Conservation (phyloP, 2,797 vertebrate genomes). For the Paedocypris micromegethes region DNA sequence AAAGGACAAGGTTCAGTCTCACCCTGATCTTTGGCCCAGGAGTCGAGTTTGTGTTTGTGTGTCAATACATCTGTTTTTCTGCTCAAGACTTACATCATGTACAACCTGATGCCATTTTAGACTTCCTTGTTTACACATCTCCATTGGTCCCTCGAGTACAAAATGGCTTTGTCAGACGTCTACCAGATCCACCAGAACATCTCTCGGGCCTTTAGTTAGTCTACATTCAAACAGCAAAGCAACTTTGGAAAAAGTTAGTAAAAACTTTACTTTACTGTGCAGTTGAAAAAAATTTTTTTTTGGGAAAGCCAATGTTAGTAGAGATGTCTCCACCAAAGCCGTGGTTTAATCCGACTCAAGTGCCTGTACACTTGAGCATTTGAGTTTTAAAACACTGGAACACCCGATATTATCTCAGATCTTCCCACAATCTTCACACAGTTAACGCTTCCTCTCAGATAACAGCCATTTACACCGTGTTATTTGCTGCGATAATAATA, state of each 20-base stretch:
- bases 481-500: slow-evolving; percentile 20
- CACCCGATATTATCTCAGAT: not conserved
- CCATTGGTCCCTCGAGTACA: not conserved
- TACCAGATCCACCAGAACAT: slow-evolving; percentile 20
- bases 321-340: too few relatives aligned
- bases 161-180: slow-evolving; percentile 37
- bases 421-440: not conserved
- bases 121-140: slow-evolving; percentile 20
- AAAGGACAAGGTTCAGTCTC: slow-evolving; percentile 43
- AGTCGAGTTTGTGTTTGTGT: slow-evolving; percentile 20
- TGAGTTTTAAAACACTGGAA: slow-evolving; percentile 1
- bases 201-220: not conserved
- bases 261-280: too few relatives aligned
- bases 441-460: slow-evolving; percentile 5
- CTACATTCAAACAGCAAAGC: too few relatives aligned
- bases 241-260: too few relatives aligned
- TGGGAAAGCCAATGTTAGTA: too few relatives aligned
- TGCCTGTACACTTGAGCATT: not conserved
- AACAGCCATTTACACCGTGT: slow-evolving; percentile 7
- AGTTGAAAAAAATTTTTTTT: too few relatives aligned
- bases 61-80: slow-evolving; percentile 58
- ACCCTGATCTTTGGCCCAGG: slow-evolving; percentile 26
- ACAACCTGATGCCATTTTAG: slow-evolving; percentile 22
- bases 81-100: slow-evolving; percentile 31
- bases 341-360: too few relatives aligned